Conservation (phyloP, 1,140 invertebrate genomes). For the Popillia japonica region DNA sequence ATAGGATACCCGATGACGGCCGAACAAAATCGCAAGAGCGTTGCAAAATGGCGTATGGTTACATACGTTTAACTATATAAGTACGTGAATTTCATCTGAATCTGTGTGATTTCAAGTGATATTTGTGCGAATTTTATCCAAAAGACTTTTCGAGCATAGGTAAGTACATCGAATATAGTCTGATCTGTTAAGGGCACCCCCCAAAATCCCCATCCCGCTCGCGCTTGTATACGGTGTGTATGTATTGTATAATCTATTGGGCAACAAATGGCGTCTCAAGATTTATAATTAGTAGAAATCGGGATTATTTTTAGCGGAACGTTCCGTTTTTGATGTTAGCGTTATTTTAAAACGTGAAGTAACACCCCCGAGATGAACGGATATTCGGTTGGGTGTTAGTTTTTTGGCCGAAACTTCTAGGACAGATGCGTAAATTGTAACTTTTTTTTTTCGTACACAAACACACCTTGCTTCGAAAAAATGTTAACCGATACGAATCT, state of each 20-base stretch:
- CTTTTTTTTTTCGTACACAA: not conserved
- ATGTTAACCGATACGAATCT: not conserved
- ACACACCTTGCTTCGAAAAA: not conserved
- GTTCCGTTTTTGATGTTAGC: not conserved
- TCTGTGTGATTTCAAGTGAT: constrained; percentile 58
- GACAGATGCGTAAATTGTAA: not conserved
- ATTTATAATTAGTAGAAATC: not conserved
- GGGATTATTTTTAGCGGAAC: constrained; percentile 14
- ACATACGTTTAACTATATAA: constrained; percentile 55
- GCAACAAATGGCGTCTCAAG: constrained; percentile 34
- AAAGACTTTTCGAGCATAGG: constrained; percentile 55
- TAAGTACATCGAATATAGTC: constrained; percentile 41
- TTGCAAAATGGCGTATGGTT: constrained; percentile 56
- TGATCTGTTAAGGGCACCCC: not conserved
- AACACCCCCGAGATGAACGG: not conserved
- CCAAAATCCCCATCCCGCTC: not conserved
- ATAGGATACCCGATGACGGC: not conserved
- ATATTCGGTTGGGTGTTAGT: not conserved
- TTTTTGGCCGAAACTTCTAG: not conserved
- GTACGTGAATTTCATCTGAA: constrained; percentile 51
- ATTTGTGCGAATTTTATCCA: constrained; percentile 58
- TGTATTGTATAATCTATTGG: constrained; percentile 35
- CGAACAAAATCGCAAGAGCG: constrained; percentile 3
- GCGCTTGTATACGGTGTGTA: not conserved
- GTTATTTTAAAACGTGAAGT: not conserved